Percentiles rank a stretch among this genome's conserved stretches.
These are phyloP conservation scores for Girardia tigrina DNA, from an alignment of 2,888 invertebrate genomes.

Conservation along the genomic window DNA sequence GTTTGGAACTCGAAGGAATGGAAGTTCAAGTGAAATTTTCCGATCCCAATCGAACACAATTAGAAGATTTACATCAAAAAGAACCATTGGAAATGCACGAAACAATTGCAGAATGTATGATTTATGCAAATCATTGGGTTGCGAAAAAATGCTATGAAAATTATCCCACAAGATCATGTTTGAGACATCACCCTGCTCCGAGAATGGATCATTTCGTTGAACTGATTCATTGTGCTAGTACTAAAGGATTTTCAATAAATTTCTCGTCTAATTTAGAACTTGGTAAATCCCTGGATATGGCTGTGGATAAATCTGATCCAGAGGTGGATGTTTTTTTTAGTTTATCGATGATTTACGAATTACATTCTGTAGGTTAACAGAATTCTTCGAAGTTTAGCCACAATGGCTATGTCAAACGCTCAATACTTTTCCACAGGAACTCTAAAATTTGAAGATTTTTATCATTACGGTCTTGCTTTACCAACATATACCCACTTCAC, in stretches of 20 bases:
- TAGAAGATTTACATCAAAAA: conserved; percentile 44
- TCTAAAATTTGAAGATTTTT: conserved; percentile 21
- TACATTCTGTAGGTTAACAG: too few relatives aligned
- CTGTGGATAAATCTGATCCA: conserved; percentile 44
- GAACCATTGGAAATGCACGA: conserved; percentile 47
- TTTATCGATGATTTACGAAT: too few relatives aligned
- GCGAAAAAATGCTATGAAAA: conserved; percentile 44
- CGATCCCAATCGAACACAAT: conserved; percentile 40
- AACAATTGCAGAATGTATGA: conserved; percentile 50
- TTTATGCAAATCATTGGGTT: conserved; percentile 50
- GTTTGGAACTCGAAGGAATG: conserved; percentile 47
- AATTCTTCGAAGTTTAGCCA: neutral
- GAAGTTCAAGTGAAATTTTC: conserved; percentile 48
- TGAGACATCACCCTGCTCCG: conserved; percentile 47
- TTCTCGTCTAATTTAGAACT: conserved; percentile 44
- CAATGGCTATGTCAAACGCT: conserved; percentile 65
- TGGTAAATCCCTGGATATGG: conserved; percentile 44
- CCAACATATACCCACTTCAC: conserved; percentile 90
- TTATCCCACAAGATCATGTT: conserved; percentile 43
- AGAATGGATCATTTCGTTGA: conserved; percentile 45
- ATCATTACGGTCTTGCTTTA: conserved; percentile 75
- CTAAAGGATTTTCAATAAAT: conserved; percentile 43
- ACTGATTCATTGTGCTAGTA: conserved; percentile 43
- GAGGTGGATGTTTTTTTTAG: too few relatives aligned
- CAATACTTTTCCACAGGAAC: conserved; percentile 66